These are phyloP conservation scores for Helostoma temminkii DNA, from an alignment of 2,797 vertebrate species.

Conservation along the genomic window DNA sequence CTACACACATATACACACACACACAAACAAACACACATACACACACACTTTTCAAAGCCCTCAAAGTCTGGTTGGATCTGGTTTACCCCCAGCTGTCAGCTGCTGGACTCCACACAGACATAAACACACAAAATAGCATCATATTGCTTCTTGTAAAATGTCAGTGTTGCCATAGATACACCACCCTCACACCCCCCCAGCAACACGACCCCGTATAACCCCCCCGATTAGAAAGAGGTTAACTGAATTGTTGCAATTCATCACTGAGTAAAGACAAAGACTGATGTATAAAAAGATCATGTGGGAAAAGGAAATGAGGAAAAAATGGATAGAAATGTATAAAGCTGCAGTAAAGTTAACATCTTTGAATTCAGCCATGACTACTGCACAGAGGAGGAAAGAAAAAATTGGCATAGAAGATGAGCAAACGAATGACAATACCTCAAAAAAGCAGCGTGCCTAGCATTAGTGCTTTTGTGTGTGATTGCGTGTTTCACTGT, in stretches of 20 bases:
- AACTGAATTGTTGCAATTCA: conserved; percentile 79
- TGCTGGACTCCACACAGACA: conserved; percentile 54
- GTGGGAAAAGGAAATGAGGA: background rate
- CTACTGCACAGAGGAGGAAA: conserved; percentile 12
- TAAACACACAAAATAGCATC: conserved; percentile 44
- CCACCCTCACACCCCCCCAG: conserved; percentile 22
- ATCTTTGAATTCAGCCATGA: conserved; percentile 34
- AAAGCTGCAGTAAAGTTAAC: conserved; percentile 24
- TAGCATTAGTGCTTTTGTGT: background rate
- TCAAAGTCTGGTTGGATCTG: conserved; percentile 68
- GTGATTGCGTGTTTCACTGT: conserved; percentile 7
- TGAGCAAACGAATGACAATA: conserved; percentile 39
- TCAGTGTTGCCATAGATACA: conserved; percentile 73
- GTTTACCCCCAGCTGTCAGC: conserved; percentile 82
- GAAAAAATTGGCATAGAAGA: conserved; percentile 20
- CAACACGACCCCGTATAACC: conserved; percentile 10
- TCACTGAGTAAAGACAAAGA: conserved; percentile 45
- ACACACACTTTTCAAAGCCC: conserved; percentile 45
- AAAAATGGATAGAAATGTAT: conserved; percentile 6
- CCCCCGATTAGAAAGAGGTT: conserved; percentile 69
- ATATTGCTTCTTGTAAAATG: conserved; percentile 74
- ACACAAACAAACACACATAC: too few species aligned
- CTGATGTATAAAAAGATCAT: conserved; percentile 21
- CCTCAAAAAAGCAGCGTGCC: conserved; percentile 1
- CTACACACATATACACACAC: conserved; percentile 7